Evolutionary conservation across 2,888 invertebrate species (phyloP), one percentile per base, ranked within the genome.

Genomic region (Parasteatoda lunata): DNA sequence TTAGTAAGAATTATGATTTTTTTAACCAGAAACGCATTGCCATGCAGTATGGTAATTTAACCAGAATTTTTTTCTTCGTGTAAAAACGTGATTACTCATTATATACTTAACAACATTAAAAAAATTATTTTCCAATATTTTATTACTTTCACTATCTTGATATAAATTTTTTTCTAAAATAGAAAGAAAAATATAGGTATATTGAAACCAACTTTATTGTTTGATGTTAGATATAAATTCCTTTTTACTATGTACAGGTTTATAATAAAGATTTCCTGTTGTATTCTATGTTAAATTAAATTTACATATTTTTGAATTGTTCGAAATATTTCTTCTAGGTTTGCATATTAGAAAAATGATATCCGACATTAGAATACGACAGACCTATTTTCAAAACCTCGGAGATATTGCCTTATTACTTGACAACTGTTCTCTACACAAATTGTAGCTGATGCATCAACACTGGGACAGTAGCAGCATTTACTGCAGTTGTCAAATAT

Each of bases 331-430:
- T 71, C 45, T 54, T 51, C 49, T 45, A 80, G 80, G 80, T 80
- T 54, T 49, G 78, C 48, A 70, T 47, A 70, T 47, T 80, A 73
- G 73, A 75, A 81, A 77, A 49, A 77, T 52, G 81, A 54, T 73
- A 15, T 81, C 52, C 54, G 75, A 69, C 15, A 59, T 75, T 81
- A 81, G 81, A 54, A 13, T 70, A 73, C 52, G n/a, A 68, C 47
- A 75, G 52, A 81, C 66, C 75, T 48, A 54, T 72, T 52, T 59
- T 68, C 13, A 51, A 65, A 75, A 81, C 49, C 75, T 59, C 51
- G 81, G 75, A 7, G 68, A 54, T 54, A 30, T 81, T 73, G 75
- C 81, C 75, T 81, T 68, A n/a, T 81, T 69, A 68, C 73, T n/a
- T 64, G 81, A 81, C 75, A 54, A 81, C 69, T 73, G 75, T 66